Base-by-base conservation (phyloP, 2,888 invertebrate genomes). In the Gymnocheta viridis region DNA sequence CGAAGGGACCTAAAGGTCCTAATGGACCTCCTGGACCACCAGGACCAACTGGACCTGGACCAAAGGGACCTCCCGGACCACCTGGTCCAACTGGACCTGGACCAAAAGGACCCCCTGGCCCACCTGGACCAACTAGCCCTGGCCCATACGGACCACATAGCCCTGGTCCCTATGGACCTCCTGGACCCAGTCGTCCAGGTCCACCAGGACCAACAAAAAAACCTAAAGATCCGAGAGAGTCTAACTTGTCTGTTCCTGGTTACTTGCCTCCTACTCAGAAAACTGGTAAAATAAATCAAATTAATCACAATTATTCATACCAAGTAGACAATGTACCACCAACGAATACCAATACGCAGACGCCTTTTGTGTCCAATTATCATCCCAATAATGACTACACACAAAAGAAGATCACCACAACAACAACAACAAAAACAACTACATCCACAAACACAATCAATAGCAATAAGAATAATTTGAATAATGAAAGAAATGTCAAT, bases 231-330 rank as follows among this genome's bases (percentile, higher is more conserved):
- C 90, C 91, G 9, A 87, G 89, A 73, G 86, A 90, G 41, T 91
- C 91, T 74, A 83, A 89, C 38, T 88, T 89, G 86, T 85, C 89
- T 29, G 90, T 89, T 58, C 89, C 88, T 49, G 91, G 91, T 86
- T 91, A 91, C 70, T 87, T 91, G 88, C 91, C 89, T 86, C 90
- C 90, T 67, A 12, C 7, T 84, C 93, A 93, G 62, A 93, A 94
- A 60, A 92, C 93, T 86, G 93, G 93, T 92, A 90, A 90, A 88
- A 88, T 87, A 86, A 86, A 58, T 24, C 64, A 86, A 72, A 93
- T 93, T 67, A 93, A 92, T 2, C 84, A 87, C 44, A 87, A 72
- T 83, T 86, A 88, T 82, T 76, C 85, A 82, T 87, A 88, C 76
- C 86, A 86, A 86, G 82, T 87, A 86, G 86, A 87, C 60, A 86